Evolutionary conservation across 2,888 invertebrate genomes (phyloP), one percentile per base, ranked within the genome.

Genomic region (Lomographa bimaculata): DNA sequence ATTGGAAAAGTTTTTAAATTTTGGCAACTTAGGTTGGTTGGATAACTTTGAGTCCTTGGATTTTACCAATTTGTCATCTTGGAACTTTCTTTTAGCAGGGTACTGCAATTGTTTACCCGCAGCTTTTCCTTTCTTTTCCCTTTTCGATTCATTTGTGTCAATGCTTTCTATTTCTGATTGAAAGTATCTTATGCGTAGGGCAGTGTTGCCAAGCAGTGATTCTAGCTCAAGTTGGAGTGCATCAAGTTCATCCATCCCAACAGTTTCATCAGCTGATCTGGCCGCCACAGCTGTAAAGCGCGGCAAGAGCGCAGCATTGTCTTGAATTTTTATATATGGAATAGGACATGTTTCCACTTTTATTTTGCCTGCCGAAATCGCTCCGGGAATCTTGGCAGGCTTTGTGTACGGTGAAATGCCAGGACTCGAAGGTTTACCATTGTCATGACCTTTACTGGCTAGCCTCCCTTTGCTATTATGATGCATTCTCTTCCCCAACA

Each of bases 201-300:
- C 96, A 33, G 95, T 95, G 30, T 94, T 94, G 0, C 96, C 95
- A 10, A 98, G 89, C 29, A 98, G 84, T 9, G 94, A 93, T 79
- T 98, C 98, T 30, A 98, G 79, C 72, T 98, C 98, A 30, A 94
- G 82, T 73, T 98, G 98, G 5, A 98, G 83, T 1, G 92, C 91
- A 72, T 98, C 97, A 27, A 98, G 84, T 69, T 98, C 97, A 60
- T 98, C 97, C 90, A 97, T 94, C 7, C 93, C 94, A 44, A 97
- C 92, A 2, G 93, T 92, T 63, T 96, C 96, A 41, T 95, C 94
- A 1, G 92, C 89, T 16, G 92, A 90, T 36, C 95, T 91, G 5
- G 91, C 90, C 28, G 95, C 79, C 10, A 94, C 92, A 33, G 91
- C 83, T 3, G 91, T 86, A 57, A 94, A 94, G 20, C 93, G 91